Base-by-base conservation (phyloP, 2,888 invertebrate species). In the Euspilapteryx auroguttella region DNA sequence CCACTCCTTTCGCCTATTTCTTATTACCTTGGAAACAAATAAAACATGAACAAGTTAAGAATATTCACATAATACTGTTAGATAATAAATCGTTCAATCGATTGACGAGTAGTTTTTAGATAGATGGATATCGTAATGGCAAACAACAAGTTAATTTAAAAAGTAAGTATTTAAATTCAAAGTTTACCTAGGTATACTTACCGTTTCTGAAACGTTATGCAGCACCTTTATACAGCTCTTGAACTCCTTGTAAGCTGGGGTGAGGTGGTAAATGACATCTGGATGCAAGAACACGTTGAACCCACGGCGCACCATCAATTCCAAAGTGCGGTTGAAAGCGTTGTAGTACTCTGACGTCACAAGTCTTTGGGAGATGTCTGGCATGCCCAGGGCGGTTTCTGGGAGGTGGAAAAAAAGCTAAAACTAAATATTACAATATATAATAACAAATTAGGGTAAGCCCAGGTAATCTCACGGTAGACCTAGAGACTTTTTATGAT, bases 311-410 rank as follows among this genome's bases (percentile, higher is more conserved):
- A 55, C 27, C 2, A 66, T 33, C 28, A 64, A 41, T 25, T 50
- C 44, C 17, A 64, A 17, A 12, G 47, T 37, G 1, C 45, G 43
- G 24, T 45, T 47, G 37, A 64, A 63, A 0, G 64, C 54, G 0
- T 36, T 30, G 35, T 62, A 59, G 38, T 66, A 69, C 21, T 56
- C 49, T 3, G 41, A 26, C 0, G 49, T 56, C 8, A 55, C 47
- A 6, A 61, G 41, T 22, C 42, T 47, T 1, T 54, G 49, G 0
- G 56, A 47, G 32, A 56, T 50, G 4, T 40, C 32, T 2, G 51
- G 31, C 0, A 54, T 43, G 3, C 68, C 66, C 0, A 69, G 31
- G 0, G 62, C 66, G 1, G 63, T 63, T 30, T 63, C 68, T 69
- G 38, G 9, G 24, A 34, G 28, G 11, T 12, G n/a, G 3, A 27